Evolutionary conservation across 2,797 vertebrate genomes (phyloP).

Genomic region (Siniperca undulata): DNA sequence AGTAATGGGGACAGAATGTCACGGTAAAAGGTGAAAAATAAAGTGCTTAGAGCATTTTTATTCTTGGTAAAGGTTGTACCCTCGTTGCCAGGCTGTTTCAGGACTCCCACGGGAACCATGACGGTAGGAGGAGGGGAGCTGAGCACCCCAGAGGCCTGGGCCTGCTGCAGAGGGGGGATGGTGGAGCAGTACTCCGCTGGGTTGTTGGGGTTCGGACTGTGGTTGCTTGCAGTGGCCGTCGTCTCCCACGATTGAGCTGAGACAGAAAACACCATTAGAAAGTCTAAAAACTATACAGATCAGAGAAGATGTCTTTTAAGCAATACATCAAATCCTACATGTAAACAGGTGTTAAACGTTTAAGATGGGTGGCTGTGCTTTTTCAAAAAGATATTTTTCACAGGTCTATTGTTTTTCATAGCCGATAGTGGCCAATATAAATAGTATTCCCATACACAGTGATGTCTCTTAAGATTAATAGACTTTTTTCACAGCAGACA

Average conservation of each 20-base stretch:
- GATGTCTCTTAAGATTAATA: neutral
- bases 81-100: slow-evolving; percentile 94
- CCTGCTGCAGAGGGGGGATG: slow-evolving; percentile 98
- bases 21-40: slow-evolving; percentile 22
- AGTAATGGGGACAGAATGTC: neutral
- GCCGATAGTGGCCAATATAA: neutral
- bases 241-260: slow-evolving; percentile 94
- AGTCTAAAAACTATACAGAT: neutral
- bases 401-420: neutral
- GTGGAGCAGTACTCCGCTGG: slow-evolving; percentile 99
- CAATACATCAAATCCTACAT: neutral
- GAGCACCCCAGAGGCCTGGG: slow-evolving; percentile 95
- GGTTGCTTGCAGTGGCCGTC: slow-evolving; percentile 88
- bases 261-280: slow-evolving; percentile 1
- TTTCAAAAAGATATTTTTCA: neutral
- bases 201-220: slow-evolving; percentile 99
- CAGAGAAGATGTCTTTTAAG: neutral
- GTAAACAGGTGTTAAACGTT: neutral
- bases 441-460: neutral
- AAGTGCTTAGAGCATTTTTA: slow-evolving; percentile 35
- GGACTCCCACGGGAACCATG: slow-evolving; percentile 98
- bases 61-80: slow-evolving; percentile 80
- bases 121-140: slow-evolving; percentile 97
- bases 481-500: neutral
- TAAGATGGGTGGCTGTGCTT: neutral